Base-by-base conservation (phyloP, 2,113 vertebrate species). In the Bubo scandiacus region DNA sequence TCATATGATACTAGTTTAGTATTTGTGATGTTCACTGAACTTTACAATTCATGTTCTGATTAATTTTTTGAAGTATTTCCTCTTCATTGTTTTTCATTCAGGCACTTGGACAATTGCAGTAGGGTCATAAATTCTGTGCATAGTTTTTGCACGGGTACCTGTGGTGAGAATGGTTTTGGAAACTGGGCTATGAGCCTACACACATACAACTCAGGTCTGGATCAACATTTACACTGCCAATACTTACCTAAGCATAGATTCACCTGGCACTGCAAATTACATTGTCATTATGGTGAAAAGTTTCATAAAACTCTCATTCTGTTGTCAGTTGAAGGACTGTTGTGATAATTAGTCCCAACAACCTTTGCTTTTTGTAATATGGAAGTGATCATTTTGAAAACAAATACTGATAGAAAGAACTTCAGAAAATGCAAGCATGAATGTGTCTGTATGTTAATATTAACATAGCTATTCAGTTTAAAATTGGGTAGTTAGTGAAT, bases 141-240 rank as follows among this genome's bases (percentile, higher is more conserved):
- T 15, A 32, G 8, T 29, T 90, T 88, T 86, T 80, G 6, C 16
- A 20, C 1, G 3, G 26, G 4, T 58, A 20, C 4, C 49, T 81
- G 40, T 0, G 0, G 6, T 72, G 32, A 57, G 19, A 77, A 57
- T 17, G 7, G 17, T 19, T 94, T 90, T 83, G 29, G 40, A 88
- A 90, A 45, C 25, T 23, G 17, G 11, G 14, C 10, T 80, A 13
- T 27, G 38, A 47, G 10, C 12, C 43, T 59, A 23, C 8, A 40
- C 17, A 11, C 0, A 0, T 29, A 4, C 36, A 74, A 63, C 45
- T 90, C 27, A 11, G 14, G 20, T 55, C 36, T 81, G 29, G 17
- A 32, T 4, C 8, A 45, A 6, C 17, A 54, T 66, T 79, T 29
- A 15, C 10, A 49, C 23, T 54, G 9, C 9, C n/a, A 47, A 2